A percentile compares a stretch with the other conserved stretches of the same genome.
These are phyloP conservation scores for Cloeon dipterum DNA, from an alignment of 2,888 invertebrate genomes.

Conservation along the genomic window DNA sequence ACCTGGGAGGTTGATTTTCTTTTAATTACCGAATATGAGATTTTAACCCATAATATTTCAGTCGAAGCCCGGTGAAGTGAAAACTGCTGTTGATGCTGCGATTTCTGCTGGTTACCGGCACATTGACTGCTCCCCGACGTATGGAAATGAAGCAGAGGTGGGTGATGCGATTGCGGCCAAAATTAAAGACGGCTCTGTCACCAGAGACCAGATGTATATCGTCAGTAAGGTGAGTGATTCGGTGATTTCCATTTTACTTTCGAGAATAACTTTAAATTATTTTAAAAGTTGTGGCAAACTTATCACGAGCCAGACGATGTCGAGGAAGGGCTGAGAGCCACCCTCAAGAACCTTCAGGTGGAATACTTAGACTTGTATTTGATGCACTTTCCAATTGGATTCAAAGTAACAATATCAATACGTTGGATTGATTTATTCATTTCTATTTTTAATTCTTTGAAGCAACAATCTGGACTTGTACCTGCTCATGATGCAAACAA, in stretches of 20 bases:
- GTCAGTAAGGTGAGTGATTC: neutral
- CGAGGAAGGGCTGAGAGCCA: neutral
- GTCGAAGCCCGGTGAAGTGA: neutral
- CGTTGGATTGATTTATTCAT: no score
- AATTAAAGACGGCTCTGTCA: conserved; percentile 1
- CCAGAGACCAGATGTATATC: neutral
- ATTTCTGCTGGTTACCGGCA: neutral
- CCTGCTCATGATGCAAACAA: neutral
- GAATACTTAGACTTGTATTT: neutral
- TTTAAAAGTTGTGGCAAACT: neutral
- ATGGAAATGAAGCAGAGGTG: neutral
- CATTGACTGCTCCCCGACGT: neutral
- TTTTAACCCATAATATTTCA: neutral
- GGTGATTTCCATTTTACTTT: no score
- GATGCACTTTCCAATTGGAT: neutral
- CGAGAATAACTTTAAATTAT: no score
- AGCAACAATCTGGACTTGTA: neutral
- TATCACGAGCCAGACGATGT: neutral
- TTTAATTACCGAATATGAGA: neutral
- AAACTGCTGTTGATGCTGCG: neutral
- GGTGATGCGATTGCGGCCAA: neutral
- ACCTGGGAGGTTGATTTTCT: conserved; percentile 1
- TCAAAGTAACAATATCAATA: no score
- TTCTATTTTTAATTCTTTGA: no score
- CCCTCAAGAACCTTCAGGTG: neutral